Conservation (phyloP, 64 coral and sea anemone species). For the Montipora cactus region DNA sequence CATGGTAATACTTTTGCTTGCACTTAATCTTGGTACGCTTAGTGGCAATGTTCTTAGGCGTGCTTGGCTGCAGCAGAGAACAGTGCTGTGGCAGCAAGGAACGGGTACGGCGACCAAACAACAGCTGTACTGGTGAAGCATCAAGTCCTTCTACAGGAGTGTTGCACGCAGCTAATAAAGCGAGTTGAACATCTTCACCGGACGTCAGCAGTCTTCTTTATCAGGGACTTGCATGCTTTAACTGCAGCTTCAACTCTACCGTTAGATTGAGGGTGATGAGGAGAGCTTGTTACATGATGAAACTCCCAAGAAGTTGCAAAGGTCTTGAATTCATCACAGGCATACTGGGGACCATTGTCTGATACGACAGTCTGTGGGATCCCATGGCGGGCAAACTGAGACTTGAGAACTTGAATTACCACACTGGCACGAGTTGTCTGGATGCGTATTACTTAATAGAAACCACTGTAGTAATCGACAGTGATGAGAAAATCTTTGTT, state of each 20-base stretch:
- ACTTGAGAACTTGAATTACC: not conserved
- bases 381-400: constrained; percentile 15
- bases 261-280: not conserved
- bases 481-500: constrained; percentile 6
- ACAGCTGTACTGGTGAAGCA: not conserved
- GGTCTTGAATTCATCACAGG: constrained; percentile 12
- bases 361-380: constrained; percentile 21
- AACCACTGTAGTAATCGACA: constrained; percentile 31
- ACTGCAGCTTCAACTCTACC: not conserved
- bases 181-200: not conserved
- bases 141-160: not conserved
- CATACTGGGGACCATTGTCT: not conserved
- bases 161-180: too few species aligned
- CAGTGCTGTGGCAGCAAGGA: not conserved
- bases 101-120: not conserved
- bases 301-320: not conserved
- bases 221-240: not conserved
- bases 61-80: not conserved
- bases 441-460: not conserved
- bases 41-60: not conserved
- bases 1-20: not conserved
- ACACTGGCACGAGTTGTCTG: not conserved
- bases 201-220: not conserved
- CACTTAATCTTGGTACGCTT: not conserved
- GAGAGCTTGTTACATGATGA: not conserved